phyloP scores from a whole-genome alignment of 2,113 vertebrate genomes.

The Callopanchax toddi region DNA sequence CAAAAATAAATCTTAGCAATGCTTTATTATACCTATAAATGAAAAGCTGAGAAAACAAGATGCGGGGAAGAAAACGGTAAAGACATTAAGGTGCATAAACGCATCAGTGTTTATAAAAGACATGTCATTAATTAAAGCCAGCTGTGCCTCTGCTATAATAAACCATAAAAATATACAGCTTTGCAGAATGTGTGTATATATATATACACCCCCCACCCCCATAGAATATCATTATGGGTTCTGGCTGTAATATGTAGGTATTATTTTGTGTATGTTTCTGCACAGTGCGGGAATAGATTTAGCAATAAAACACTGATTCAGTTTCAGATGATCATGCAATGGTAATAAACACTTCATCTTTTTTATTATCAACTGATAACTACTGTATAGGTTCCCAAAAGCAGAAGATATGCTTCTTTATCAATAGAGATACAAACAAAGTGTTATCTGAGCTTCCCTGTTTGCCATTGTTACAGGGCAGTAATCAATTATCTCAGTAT shows the following conservation, averaged over 20 bases:
- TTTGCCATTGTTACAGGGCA: constrained; percentile 58
- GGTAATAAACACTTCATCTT: neutral
- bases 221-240: neutral
- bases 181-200: neutral
- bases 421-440: constrained; percentile 19
- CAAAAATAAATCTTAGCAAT: constrained; percentile 10
- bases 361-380: neutral
- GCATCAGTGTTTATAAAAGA: neutral
- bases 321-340: neutral
- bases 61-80: neutral
- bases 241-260: neutral
- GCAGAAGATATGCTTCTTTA: constrained; percentile 1
- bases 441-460: constrained; percentile 20
- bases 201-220: no score
- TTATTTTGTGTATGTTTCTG: neutral
- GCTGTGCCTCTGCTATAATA: constrained; percentile 28
- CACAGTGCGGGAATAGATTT: neutral
- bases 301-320: neutral
- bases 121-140: constrained; percentile 13
- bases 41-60: neutral
- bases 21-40: neutral
- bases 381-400: neutral
- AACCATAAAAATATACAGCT: constrained; percentile 4
- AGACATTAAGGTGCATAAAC: neutral
- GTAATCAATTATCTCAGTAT: constrained; percentile 75